Base-by-base conservation (phyloP, 2,888 invertebrate species). In the Plutella xylostella region DNA sequence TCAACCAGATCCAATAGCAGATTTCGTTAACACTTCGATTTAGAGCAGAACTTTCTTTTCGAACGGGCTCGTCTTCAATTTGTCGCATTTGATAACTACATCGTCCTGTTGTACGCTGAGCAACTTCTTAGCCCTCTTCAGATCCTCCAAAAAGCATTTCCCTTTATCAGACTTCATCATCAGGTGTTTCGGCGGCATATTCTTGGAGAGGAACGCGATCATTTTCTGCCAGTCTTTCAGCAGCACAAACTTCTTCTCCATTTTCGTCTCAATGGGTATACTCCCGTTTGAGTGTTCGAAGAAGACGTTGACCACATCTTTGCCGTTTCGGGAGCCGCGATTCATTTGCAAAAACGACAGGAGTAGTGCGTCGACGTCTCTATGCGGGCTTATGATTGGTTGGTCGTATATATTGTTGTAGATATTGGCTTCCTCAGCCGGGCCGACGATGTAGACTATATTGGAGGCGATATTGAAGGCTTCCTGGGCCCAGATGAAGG, bases 191-290 rank as follows among this genome's bases (percentile, higher is more conserved):
- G 82, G 77, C 14, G 77, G 50, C 53, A 82, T 49, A 53, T 80
- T 71, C 56, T 72, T 77, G 0, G 80, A 80, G 28, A 83, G 47
- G 56, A 70, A 66, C 9, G 78, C 65, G 47, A 82, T 72, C 2
- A 83, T 55, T 37, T 76, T 78, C 50, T 80, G 72, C 76, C 77
- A 82, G 47, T 83, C 80, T 34, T 68, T 73, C 1, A 82, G 54
- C 0, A 83, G 49, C 51, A 66, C 64, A 51, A 72, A 82, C 0
- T 56, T 62, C 41, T 65, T 68, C 4, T 66, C 68, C 4, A 68
- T 62, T 11, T 62, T 60, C 0, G 75, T 78, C 45, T 82, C 82
- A 0, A 69, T 47, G 0, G 82, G 82, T 2, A 79, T 48, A 2
- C 54, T 52, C 0, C 68, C 75, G 44, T 68, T 68, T 0, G 82